phyloP scores from a whole-genome alignment of 2,113 vertebrate species.

The Sphaerodactylus townsendi region DNA sequence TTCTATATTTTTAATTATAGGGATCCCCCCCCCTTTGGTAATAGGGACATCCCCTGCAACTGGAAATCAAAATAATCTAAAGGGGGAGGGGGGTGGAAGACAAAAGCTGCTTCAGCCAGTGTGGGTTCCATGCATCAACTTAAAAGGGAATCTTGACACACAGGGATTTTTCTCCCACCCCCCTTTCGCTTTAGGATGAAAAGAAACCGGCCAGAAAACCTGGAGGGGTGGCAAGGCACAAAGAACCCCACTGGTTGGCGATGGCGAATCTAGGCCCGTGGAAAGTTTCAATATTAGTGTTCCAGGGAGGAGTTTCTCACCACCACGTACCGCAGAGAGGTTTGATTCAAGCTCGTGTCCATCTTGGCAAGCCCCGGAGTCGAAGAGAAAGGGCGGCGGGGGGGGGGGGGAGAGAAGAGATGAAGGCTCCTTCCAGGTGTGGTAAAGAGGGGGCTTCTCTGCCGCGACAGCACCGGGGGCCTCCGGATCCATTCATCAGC shows the following conservation, averaged over 20 bases:
- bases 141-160: neutral
- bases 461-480: conserved; percentile 35
- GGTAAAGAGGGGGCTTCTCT: neutral
- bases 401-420: too few relatives aligned
- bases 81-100: neutral
- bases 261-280: neutral
- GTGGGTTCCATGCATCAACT: neutral
- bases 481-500: neutral
- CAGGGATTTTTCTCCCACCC: neutral
- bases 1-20: conserved; percentile 14
- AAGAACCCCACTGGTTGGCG: neutral
- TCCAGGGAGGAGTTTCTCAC: conserved; percentile 4
- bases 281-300: neutral
- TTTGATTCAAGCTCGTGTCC: neutral
- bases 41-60: neutral
- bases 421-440: neutral
- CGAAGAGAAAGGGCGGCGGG: neutral
- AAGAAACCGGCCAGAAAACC: neutral
- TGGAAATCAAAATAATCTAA: neutral
- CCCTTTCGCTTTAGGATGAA: neutral
- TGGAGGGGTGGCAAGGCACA: neutral
- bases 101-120: conserved; percentile 14
- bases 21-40: neutral
- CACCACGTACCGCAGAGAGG: neutral
- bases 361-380: neutral